Evolutionary conservation across 1,140 invertebrate species (phyloP), one percentile per base, ranked within the genome.

Genomic region (Phocides pigmalion): DNA sequence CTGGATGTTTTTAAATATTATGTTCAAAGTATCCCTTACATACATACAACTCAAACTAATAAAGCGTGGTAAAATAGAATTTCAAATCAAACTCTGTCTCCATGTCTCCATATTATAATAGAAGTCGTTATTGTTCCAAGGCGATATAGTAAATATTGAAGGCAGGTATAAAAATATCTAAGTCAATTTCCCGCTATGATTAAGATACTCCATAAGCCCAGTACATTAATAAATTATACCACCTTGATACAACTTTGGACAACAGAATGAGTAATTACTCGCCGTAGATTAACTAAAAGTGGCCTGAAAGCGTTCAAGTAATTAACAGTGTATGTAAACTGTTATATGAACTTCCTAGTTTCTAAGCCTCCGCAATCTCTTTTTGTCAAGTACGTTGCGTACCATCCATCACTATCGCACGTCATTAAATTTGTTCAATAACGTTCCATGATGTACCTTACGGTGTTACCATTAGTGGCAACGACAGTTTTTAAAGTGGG

Each of bases 291-390:
- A 59, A 46, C 54, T 46, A 32, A 59, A 59, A 59, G 41, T 46
- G n/a, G 25, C 54, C 42, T 44, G 54, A 46, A 44, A 59, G 41
- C 41, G 54, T 46, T 25, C 41, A 59, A 59, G 54, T 46, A 59
- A 59, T 59, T 59, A 59, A 59, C 54, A 59, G 54, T n/a, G n/a
- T 32, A 59, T 59, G 42, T 59, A 59, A 59, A 59, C 25, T 46
- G 54, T 59, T 58, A 59, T 46, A 28, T 15, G 15, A 35, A 59
- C 54, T 59, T 59, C 54, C 54, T 59, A 32, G 54, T 59, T 59
- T 59, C 54, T 46, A 59, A 20, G 25, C 5, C 12, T 8, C 11
- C 14, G 39, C 25, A 59, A 46, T 46, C 15, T 46, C 54, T 46
- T 59, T 59, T 59, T 46, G 53, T 58, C 39, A 41, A 47, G 42